A percentile compares a stretch with the other conserved stretches of the same genome.
Conservation (phyloP, 2,888 invertebrate genomes). For the Orchestes rusci region DNA sequence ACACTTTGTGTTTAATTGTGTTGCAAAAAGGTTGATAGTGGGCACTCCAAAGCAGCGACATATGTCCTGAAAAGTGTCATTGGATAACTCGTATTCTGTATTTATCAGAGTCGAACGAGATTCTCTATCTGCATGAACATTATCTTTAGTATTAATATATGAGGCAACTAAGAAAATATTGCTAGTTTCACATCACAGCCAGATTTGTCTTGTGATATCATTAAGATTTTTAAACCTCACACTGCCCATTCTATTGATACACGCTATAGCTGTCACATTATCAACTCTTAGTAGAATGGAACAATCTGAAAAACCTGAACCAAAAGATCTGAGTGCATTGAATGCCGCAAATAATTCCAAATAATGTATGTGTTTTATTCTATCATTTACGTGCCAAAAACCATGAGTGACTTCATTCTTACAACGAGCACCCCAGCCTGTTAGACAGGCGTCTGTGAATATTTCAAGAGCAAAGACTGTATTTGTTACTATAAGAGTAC, state of each 20-base stretch:
- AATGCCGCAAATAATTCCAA: constrained; percentile 10
- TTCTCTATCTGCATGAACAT: constrained; percentile 3
- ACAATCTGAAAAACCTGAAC: neutral
- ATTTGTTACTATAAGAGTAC: constrained; percentile 7
- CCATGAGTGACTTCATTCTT: neutral
- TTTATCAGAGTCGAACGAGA: constrained; percentile 1
- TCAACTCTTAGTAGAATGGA: neutral
- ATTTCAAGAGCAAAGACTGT: constrained; percentile 10
- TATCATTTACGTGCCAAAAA: neutral
- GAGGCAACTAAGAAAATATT: constrained; percentile 4
- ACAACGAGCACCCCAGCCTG: constrained; percentile 13
- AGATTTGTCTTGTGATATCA: constrained; percentile 1
- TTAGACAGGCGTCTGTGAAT: constrained; percentile 11
- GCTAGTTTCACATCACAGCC: constrained; percentile 5
- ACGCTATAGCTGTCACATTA: neutral
- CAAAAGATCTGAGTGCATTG: neutral
- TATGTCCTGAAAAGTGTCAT: neutral
- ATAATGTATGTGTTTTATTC: constrained; percentile 8
- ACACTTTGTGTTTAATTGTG: constrained; percentile 2
- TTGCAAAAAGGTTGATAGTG: neutral
- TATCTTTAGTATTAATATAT: constrained; percentile 9
- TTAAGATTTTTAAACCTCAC: neutral
- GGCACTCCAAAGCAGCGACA: neutral
- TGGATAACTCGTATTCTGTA: neutral
- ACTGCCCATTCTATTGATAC: neutral